Evolutionary conservation across 2,888 invertebrate genomes (phyloP), one percentile per base, ranked within the genome.

Genomic region (Eubasilissa splendida): DNA sequence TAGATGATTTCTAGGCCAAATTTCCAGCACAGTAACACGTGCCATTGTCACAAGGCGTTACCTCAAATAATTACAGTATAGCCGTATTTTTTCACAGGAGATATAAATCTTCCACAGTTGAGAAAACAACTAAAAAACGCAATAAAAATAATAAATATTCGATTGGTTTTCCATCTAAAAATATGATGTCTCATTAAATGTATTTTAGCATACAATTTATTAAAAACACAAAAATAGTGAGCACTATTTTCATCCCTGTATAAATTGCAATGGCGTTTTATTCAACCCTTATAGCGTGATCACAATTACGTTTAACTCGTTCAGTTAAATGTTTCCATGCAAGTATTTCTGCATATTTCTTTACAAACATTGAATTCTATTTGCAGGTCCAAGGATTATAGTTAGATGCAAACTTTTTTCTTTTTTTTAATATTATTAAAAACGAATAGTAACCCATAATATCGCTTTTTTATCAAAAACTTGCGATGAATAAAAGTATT

Each of bases 251-350:
- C 58, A n/a, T n/a, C 58, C 58, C 58, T 58, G 58, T 4, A n/a
- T 58, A n/a, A 58, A 58, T 58, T 11, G 58, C 12, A n/a, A n/a
- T n/a, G 58, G 58, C n/a, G 12, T n/a, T 58, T n/a, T 58, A n/a
- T 31, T 12, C 33, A 9, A 8, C n/a, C 66, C 66, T 7, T 42
- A 66, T 66, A 42, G 66, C 66, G 66, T 66, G 66, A 42, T 42
- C 50, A 33, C 66, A 66, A 66, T 66, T 42, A 50, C 33, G 12
- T 66, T 50, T 50, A 66, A 66, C 66, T 66, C 42, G 42, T 58
- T 42, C 33, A 42, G 50, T 50, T 66, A 42, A 66, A 66, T 66
- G 42, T 66, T 66, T 50, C 50, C 66, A 42, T 66, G 66, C 66
- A 42, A 50, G 66, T 42, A 66, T 66, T 66, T 42, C 33, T 66